Conservation (phyloP, 2,888 invertebrate genomes). For the Mantis religiosa region DNA sequence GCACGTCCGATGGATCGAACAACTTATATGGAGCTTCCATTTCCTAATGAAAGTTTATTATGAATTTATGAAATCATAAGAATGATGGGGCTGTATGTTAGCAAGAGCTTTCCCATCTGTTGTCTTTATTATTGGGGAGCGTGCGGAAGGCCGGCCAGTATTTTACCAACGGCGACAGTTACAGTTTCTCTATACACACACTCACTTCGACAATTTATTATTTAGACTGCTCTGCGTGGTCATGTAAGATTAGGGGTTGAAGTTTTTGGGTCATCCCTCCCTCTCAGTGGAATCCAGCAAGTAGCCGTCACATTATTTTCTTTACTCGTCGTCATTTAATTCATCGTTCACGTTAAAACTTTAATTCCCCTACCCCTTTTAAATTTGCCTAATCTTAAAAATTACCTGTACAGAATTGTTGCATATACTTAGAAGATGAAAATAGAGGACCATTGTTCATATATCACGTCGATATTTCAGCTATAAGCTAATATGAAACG, state of each 20-base stretch:
- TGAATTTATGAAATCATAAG: conserved; percentile 33
- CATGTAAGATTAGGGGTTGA: not conserved
- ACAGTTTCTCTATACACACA: not conserved
- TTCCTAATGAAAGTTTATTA: conserved; percentile 31
- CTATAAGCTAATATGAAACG: too few relatives aligned
- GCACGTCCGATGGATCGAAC: conserved; percentile 12
- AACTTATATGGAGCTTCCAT: conserved; percentile 23
- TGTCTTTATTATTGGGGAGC: conserved; percentile 29
- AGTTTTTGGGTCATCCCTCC: too few relatives aligned
- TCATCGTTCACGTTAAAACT: too few relatives aligned
- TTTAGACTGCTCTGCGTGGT: not conserved
- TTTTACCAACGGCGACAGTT: conserved; percentile 21
- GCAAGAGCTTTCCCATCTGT: conserved; percentile 18
- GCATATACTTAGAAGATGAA: too few relatives aligned
- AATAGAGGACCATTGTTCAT: too few relatives aligned
- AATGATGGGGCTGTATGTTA: conserved; percentile 21
- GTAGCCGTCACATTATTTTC: too few relatives aligned
- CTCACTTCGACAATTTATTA: not conserved
- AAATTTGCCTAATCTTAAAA: too few relatives aligned
- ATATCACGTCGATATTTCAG: too few relatives aligned
- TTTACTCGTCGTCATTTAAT: too few relatives aligned
- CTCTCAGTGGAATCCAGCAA: too few relatives aligned
- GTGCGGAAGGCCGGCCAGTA: not conserved
- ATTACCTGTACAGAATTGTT: too few relatives aligned
- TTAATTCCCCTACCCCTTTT: too few relatives aligned